phyloP scores from a whole-genome alignment of 2,113 vertebrate genomes.

The Carassius carassius region DNA sequence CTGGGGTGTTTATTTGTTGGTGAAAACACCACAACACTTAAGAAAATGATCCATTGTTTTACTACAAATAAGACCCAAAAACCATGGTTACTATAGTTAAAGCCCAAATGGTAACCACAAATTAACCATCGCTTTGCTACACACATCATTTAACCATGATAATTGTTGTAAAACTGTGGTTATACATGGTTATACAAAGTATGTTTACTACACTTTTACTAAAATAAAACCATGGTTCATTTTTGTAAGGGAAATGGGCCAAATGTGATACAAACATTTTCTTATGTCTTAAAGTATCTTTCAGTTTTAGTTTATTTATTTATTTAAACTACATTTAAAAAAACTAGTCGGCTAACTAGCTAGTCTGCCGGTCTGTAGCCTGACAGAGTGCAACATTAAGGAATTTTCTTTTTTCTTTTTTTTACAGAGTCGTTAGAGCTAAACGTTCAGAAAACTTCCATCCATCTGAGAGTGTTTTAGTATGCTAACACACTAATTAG shows the following conservation, averaged over 20 bases:
- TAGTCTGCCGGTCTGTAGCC: no score
- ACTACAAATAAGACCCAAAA: no score
- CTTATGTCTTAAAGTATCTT: background rate
- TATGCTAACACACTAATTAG: background rate
- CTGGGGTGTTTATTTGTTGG: background rate
- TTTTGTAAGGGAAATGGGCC: background rate
- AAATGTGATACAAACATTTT: background rate
- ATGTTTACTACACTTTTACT: no score
- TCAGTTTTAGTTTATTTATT: background rate
- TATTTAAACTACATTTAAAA: background rate
- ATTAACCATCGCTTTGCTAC: no score
- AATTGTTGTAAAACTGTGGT: no score
- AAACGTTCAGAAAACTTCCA: background rate
- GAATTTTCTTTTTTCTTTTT: background rate
- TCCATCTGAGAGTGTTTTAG: background rate
- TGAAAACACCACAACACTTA: background rate
- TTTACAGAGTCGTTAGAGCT: background rate
- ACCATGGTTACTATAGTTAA: no score
- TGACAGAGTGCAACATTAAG: background rate
- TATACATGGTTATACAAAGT: no score
- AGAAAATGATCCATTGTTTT: no score
- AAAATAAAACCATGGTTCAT: no score
- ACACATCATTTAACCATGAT: no score
- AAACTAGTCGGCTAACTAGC: background rate
- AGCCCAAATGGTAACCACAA: no score